Base-by-base conservation (phyloP, 2,113 vertebrate species). In the Myanophis thanlyinensis region DNA sequence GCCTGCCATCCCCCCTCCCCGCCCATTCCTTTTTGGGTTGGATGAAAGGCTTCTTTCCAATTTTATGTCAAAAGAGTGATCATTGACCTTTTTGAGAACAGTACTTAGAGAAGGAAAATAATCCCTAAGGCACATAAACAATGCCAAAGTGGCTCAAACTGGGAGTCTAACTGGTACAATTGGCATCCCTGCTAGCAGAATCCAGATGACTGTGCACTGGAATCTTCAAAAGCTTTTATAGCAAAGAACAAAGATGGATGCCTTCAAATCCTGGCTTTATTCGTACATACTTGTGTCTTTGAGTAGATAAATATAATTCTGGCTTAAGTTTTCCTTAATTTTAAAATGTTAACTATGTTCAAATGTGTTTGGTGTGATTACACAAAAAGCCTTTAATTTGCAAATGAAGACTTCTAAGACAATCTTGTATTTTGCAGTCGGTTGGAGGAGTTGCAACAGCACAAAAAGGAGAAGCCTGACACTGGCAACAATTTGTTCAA, bases 1-100 rank as follows among this genome's bases (percentile, higher is more conserved):
- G 4, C 15, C 5, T 9, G 27, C 11, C 44, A 3, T 3, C 5
- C 5, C 20, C 49, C 1, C 2, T n/a, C 6, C 6, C 1, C 3
- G 3, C 3, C 18, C 0, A 9, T 80, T 80, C 18, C 73, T 22
- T 80, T 30, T 54, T 44, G 3, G 20, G 10, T 89, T 85, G 27
- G n/a, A 40, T 44, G 49, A 56, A 67, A 92, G 85, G 25, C 10
- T 80, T 80, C 73, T 80, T 22, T 80, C 73, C 73, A 40, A 80
- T 80, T 80, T 80, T 80, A 80, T 3, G 3, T 44, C 73, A 80
- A 80, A 40, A 80, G 73, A 35, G 73, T 80, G 35, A 44, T 80
- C 35, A 3, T 6, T 80, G 73, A 80, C 73, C 35, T 80, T 80
- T 80, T 22, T 44, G 35, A 44, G 73, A 80, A 22, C 20, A 80